Conservation (phyloP, 2,888 invertebrate species). For the Trichacis sp. region DNA sequence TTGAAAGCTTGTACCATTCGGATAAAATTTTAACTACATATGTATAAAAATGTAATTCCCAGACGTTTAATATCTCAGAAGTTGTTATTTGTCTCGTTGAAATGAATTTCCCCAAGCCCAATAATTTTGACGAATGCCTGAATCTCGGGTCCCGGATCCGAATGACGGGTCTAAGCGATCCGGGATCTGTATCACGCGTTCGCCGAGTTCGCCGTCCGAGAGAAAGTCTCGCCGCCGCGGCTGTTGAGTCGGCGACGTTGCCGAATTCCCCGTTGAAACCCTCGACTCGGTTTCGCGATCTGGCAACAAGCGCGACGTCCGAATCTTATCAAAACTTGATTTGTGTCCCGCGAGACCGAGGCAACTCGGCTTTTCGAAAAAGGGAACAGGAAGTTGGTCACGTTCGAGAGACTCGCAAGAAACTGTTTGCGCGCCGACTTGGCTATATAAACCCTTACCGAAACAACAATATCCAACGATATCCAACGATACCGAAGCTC, state of each 20-base stretch:
- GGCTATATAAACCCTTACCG: neutral
- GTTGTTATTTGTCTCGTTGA: too few species aligned
- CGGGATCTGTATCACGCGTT: conserved; percentile 7
- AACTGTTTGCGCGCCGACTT: neutral
- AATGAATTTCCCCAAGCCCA: neutral
- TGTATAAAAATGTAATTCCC: too few species aligned
- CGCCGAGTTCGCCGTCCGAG: conserved; percentile 56
- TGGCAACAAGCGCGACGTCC: conserved; percentile 24
- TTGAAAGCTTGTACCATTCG: too few species aligned
- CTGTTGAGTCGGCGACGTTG: conserved; percentile 59
- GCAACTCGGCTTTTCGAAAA: too few species aligned
- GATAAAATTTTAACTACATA: too few species aligned
- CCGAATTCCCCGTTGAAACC: conserved; percentile 57
- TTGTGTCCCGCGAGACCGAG: neutral
- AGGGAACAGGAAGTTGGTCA: neutral
- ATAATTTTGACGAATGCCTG: neutral
- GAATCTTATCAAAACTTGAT: conserved; percentile 19
- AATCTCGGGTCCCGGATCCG: neutral
- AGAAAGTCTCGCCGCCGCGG: conserved; percentile 67
- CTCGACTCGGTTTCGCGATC: conserved; percentile 14
- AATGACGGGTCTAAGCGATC: neutral
- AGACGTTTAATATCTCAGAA: too few species aligned
- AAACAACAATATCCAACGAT: too few species aligned
- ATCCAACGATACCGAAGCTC: neutral
- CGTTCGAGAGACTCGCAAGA: neutral